Conservation (phyloP, 2,113 vertebrate species). For the Lycaon pictus region DNA sequence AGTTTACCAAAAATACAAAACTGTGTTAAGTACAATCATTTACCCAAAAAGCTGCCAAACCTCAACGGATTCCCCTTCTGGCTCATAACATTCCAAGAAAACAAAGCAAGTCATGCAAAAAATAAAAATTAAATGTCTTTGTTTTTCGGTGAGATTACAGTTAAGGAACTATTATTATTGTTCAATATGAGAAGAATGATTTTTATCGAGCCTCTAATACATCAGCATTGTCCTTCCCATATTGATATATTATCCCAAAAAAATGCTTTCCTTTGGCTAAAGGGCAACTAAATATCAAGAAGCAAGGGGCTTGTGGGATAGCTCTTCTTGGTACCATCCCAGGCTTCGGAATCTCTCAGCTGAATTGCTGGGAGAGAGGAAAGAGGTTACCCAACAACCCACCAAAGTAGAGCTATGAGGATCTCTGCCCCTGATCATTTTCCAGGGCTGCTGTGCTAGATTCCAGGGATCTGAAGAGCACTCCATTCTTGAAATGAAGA, state of each 20-base stretch:
- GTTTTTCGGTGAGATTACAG: background rate
- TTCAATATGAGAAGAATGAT: background rate
- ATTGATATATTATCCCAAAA: background rate
- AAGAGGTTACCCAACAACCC: background rate
- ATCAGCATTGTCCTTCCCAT: background rate
- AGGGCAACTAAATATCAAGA: background rate
- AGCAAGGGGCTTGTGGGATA: background rate
- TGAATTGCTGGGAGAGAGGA: background rate
- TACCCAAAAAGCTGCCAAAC: background rate
- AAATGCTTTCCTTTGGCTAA: background rate
- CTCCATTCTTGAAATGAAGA: background rate
- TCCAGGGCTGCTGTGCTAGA: too few relatives aligned
- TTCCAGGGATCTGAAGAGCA: background rate
- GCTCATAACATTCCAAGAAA: background rate
- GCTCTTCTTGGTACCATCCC: background rate
- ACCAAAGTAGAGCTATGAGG: too few relatives aligned
- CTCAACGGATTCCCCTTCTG: background rate
- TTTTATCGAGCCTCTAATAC: background rate
- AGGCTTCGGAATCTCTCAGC: background rate
- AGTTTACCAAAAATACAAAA: slow-evolving; percentile 18
- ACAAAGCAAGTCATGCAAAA: background rate
- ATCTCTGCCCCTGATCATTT: background rate
- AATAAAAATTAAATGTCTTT: background rate
- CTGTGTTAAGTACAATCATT: background rate
- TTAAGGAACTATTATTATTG: background rate